Base-by-base conservation (phyloP, 1,140 invertebrate genomes). In the Drosophila rufa region DNA sequence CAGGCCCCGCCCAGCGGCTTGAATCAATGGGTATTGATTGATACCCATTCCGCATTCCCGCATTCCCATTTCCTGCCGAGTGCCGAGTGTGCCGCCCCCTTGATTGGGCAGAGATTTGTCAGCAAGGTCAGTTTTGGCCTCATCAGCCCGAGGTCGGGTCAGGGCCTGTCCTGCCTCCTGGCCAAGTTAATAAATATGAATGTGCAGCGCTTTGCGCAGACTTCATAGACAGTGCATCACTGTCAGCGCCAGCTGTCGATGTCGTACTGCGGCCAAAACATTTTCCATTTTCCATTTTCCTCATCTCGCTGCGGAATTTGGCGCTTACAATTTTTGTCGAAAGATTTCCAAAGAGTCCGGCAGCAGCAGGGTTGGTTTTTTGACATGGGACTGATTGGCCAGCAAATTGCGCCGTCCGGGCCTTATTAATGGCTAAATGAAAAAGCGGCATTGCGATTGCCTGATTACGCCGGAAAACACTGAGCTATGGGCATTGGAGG, bases 131-230 rank as follows among this genome's bases (percentile, higher is more conserved):
- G 73, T 42, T 55, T 40, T 57, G 74, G 70, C 30, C 69, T 40
- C 67, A 25, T 46, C 53, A 56, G 53, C 11, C 4, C 36, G 30
- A 15, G 33, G 6, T 27, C 25, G 25, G 79, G 82, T 80, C 82
- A 84, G 47, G 81, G 81, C 27, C 75, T 61, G 45, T 58, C 17
- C 75, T 53, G 40, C 30, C 25, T 33, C 36, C 48, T 56, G 38
- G 76, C 27, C 62, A 50, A 79, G 75, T 86, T 87, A 86, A 87
- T 86, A 86, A 87, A 86, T 87, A 85, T 68, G 66, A 87, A 82
- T 87, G 83, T 51, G 75, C 78, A 75, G 55, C 47, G 36, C 36
- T 57, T 43, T 51, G 12, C 36, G 22, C 36, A 19, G 43, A 58
- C 50, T 77, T 55, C 46, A 77, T 42, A 22, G 59, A 47, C 62